phyloP scores from a whole-genome alignment of 2,888 invertebrate genomes.

The Agrotis puta region DNA sequence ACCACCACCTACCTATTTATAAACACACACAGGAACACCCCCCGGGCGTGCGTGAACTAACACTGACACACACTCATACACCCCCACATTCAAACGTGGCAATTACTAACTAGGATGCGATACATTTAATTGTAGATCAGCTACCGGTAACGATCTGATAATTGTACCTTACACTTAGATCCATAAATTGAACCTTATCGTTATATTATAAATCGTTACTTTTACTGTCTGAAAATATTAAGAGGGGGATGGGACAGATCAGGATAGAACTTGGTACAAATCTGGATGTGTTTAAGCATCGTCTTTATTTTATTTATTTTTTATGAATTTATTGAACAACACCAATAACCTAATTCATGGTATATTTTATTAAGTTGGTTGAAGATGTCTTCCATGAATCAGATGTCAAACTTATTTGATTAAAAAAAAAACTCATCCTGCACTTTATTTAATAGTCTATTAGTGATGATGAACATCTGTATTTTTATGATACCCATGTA shows the following conservation, averaged over 20 bases:
- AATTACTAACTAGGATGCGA: slow-evolving; percentile 66
- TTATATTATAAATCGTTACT: background rate
- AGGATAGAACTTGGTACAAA: too few species aligned
- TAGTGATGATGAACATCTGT: background rate
- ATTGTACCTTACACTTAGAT: slow-evolving; percentile 52
- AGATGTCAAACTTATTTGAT: too few species aligned
- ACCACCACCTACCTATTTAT: slow-evolving; percentile 87
- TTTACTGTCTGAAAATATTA: too few species aligned
- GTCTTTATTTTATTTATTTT: too few species aligned
- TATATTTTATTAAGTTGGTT: too few species aligned
- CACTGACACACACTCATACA: slow-evolving; percentile 62
- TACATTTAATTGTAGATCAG: slow-evolving; percentile 58
- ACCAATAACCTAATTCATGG: too few species aligned
- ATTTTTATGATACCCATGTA: too few species aligned
- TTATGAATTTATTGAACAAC: too few species aligned
- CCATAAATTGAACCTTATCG: background rate
- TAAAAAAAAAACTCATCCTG: background rate
- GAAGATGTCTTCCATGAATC: too few species aligned
- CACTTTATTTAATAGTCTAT: background rate
- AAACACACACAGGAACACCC: slow-evolving; percentile 82
- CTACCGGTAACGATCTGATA: slow-evolving; percentile 64
- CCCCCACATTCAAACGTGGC: slow-evolving; percentile 51
- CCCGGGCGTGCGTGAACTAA: slow-evolving; percentile 59
- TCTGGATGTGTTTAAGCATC: too few species aligned
- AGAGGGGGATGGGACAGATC: too few species aligned